These are phyloP conservation scores for Ceyx cyanopectus DNA, from an alignment of 2,113 vertebrate genomes.

Conservation along the genomic window DNA sequence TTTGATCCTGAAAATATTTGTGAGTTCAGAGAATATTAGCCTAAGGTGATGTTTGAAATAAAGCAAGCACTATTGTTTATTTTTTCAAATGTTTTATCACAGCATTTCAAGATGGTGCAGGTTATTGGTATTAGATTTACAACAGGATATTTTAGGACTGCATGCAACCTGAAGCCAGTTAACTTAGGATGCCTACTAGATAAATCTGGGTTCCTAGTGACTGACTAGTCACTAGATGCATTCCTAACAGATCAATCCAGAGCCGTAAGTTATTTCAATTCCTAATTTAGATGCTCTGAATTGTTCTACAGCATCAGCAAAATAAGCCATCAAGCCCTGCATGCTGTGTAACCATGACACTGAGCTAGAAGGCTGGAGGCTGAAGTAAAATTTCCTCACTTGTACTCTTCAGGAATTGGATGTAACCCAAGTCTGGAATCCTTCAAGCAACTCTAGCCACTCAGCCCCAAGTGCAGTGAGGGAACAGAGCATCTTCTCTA, in stretches of 20 bases:
- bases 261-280: background rate
- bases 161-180: background rate
- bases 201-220: background rate
- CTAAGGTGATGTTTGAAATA: background rate
- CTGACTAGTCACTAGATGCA: background rate
- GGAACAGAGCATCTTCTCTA: background rate
- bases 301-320: background rate
- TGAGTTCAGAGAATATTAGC: background rate
- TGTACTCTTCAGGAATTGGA: background rate
- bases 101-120: background rate
- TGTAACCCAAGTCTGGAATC: background rate
- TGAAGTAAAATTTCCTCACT: background rate
- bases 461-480: background rate
- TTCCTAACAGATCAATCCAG: background rate
- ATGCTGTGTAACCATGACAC: background rate
- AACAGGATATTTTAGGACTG: background rate
- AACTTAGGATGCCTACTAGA: background rate
- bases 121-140: background rate
- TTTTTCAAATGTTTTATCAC: background rate
- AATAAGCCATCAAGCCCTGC: background rate
- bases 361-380: background rate
- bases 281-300: background rate
- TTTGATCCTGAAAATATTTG: background rate
- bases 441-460: background rate
- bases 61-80: constrained; percentile 8